Evolutionary conservation across 2,797 vertebrate genomes (phyloP), one percentile per base, ranked within the genome.

Genomic region (Pagetopsis macropterus): DNA sequence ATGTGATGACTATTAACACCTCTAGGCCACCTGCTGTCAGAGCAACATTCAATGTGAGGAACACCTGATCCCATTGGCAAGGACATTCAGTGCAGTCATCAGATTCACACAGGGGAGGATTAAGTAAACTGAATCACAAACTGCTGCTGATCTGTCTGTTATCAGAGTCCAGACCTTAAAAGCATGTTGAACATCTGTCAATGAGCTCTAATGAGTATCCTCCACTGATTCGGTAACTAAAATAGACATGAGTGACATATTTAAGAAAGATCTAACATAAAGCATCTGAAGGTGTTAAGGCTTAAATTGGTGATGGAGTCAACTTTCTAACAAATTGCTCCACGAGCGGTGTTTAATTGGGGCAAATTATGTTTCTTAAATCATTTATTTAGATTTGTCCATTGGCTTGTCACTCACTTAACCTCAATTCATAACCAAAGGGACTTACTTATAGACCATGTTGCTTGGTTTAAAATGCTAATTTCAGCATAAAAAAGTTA

Each of bases 21-120:
- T 64, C 13, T 3, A 8, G 9, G 27, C 9, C 5, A 44, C 51
- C 41, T 56, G 55, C 55, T 48, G 52, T 54, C 27, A 48, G n/a
- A 15, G 45, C 33, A 68, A 77, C 41, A 37, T 72, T 58, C 49
- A 43, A 2, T 63, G 44, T 40, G 54, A 70, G 15, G 33, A 75
- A 46, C 82, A 79, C 72, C 68, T 81, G 78, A 87, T 57, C 72
- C 78, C 5, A 1, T 19, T 58, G 75, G 76, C 72, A 23, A 78
- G 66, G 61, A 58, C 54, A 58, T 48, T 68, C 27, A 57, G 43
- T 46, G 51, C 50, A 21, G 23, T 72, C 51, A 61, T 43, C 43
- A 16, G 21, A 67, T 58, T 71, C 50, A 69, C 63, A 44, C 31
- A 4, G 40, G 23, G 33, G 16, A 81, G 31, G 11, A 49, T 13